Evolutionary conservation across 2,113 vertebrate species (phyloP), one percentile per base, ranked within the genome.

Genomic region (Gymnorhina tibicen): DNA sequence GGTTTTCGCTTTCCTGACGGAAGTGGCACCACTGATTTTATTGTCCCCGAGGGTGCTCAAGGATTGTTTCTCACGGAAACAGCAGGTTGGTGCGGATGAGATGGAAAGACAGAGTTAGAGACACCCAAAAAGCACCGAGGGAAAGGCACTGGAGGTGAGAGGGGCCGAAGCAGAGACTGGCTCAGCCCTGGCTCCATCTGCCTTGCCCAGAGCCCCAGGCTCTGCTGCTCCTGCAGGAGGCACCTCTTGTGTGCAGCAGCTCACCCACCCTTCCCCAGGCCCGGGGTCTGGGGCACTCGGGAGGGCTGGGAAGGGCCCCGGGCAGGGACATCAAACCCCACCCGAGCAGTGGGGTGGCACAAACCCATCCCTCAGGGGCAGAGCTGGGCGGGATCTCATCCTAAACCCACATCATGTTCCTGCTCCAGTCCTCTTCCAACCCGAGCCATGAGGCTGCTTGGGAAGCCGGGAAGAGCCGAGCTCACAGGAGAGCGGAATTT

Each of bases 391-490:
- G 33, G 19, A 47, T 26, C 47, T 63, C 10, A 0, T 33, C 80
- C 89, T 46, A 39, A 62, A 42, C 0, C 19, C 26, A 9, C 8
- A 0, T 32, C n/a, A 1, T 2, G 3, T 4, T n/a, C 26, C 74
- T 60, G 62, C 39, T 76, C 10, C 77, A 9, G 62, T 76, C 62
- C 50, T 86, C 15, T 22, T 62, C 47, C 4, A 7, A 9, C 28
- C 14, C 46, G 28, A 73, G 15, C 0, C 2, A 4, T 7, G 74
- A 50, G 17, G 37, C 59, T 86, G 59, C 42, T 33, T 44, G 74
- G 44, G 66, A 62, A 85, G 49, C 8, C 41, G 22, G 55, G 50
- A 30, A 14, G 12, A 60, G 63, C 16, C 1, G 2, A 76, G 59
- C 67, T 63, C 17, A 6, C 3, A 1, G 41, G 33, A 2, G 4